These are phyloP conservation scores for Micronycteris hirsuta DNA, from an alignment of 2,113 vertebrate species.

Conservation along the genomic window DNA sequence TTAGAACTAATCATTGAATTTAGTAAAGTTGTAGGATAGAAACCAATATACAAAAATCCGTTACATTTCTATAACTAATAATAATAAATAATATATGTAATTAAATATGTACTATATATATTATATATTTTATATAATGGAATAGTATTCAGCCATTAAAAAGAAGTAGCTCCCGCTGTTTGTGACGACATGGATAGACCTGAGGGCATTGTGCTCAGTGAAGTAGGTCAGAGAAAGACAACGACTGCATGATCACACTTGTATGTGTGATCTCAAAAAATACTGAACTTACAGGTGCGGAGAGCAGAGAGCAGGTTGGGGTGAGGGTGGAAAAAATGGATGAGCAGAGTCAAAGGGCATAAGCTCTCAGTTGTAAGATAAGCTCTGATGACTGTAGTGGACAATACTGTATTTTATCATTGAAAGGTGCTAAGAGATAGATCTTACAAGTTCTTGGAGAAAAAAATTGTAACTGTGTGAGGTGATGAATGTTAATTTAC, in stretches of 20 bases:
- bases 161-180: not conserved
- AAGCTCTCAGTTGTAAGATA: not conserved
- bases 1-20: not conserved
- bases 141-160: not conserved
- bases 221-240: not conserved
- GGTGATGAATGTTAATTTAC: not conserved
- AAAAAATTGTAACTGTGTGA: not conserved
- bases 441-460: not conserved
- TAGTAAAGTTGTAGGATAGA: not conserved
- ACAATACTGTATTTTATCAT: not conserved
- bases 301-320: not conserved
- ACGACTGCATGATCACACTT: not conserved
- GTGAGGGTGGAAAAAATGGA: not conserved
- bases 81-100: too few species aligned
- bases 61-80: not conserved
- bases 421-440: not conserved
- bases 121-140: too few species aligned
- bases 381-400: not conserved
- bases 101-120: too few species aligned
- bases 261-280: not conserved
- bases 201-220: not conserved
- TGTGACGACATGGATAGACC: not conserved
- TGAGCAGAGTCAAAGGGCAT: not conserved
- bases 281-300: not conserved
- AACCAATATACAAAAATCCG: not conserved